Base-by-base conservation (phyloP, 1,140 invertebrate genomes). In the Eumaeus atala region DNA sequence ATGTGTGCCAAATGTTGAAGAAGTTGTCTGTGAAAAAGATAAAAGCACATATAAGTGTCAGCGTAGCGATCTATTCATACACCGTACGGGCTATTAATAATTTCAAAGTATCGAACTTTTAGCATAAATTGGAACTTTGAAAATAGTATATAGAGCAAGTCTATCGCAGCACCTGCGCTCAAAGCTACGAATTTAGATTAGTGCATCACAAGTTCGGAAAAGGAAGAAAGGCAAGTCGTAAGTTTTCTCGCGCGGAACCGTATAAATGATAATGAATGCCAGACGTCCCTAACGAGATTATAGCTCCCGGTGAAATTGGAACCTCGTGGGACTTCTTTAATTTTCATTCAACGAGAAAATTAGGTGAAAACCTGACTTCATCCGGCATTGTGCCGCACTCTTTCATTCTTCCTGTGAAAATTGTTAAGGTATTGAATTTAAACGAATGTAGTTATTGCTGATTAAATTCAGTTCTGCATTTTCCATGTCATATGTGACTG, bases 181-280 rank as follows among this genome's bases (percentile, higher is more conserved):
- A 42, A 60, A 61, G 61, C 50, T 61, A 55, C 66, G 66, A 73
- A 78, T 80, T 78, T 75, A 75, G 74, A 78, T 81, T 72, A 74
- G 70, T 77, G 74, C 75, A 78, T 28, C 21, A 28, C 2, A 3
- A 3, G 2, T 3, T 2, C 2, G 6, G 21, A 28, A 28, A 28
- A 6, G 21, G 21, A 28, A 6, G 21, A 28, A 2, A 5, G 3
- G 14, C 40, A 44, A 44, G 40, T 16, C 6, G 54, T 62, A 75
- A 78, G 72, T 83, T 79, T 74, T 66, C 63, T 71, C 68, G 53
- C 58, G 62, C 69, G 65, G 72, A 86, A 76, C 80, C 74, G 66
- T 77, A 80, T 83, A 84, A 86, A 84, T 82, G 79, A 78, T 84
- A 86, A 86, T 86, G 79, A 86, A 86, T 72, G 69, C 70, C 78